Conservation (phyloP, 1,140 invertebrate genomes). For the Ctenoplectra terminalis region DNA sequence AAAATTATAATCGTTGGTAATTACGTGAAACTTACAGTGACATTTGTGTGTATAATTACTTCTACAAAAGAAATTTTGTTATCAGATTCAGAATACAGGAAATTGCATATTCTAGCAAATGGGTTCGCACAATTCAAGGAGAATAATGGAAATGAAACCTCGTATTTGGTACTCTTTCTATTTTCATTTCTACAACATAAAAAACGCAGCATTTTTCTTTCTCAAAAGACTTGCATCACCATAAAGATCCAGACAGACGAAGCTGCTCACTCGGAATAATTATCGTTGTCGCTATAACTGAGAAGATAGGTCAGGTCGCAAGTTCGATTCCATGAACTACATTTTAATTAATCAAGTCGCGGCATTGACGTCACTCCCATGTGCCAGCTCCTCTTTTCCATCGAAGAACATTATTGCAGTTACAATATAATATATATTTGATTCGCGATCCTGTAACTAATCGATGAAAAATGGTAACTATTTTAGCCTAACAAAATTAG, state of each 20-base stretch:
- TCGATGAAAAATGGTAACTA: too few relatives aligned
- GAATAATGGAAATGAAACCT: background rate
- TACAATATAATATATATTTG: too few relatives aligned
- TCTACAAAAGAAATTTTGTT: background rate
- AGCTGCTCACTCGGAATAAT: background rate
- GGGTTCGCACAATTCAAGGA: background rate
- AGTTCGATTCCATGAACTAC: too few relatives aligned
- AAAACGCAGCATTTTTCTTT: background rate
- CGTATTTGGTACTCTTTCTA: too few relatives aligned
- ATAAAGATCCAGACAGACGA: background rate
- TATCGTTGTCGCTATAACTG: background rate
- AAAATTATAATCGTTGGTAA: too few relatives aligned
- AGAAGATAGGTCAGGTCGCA: background rate
- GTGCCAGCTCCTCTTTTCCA: too few relatives aligned
- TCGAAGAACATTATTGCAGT: background rate
- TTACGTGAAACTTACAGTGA: too few relatives aligned
- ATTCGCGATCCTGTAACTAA: too few relatives aligned
- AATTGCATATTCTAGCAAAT: background rate
- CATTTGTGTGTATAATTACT: too few relatives aligned
- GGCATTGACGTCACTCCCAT: background rate
- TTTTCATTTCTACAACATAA: background rate
- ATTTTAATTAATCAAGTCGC: constrained; percentile 1
- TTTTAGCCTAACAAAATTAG: too few relatives aligned
- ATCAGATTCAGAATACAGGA: too few relatives aligned
- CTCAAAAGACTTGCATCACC: too few relatives aligned